A percentile compares a stretch with the other conserved stretches of the same genome.
Conservation (phyloP, 2,888 invertebrate genomes). For the Andrena marginata region DNA sequence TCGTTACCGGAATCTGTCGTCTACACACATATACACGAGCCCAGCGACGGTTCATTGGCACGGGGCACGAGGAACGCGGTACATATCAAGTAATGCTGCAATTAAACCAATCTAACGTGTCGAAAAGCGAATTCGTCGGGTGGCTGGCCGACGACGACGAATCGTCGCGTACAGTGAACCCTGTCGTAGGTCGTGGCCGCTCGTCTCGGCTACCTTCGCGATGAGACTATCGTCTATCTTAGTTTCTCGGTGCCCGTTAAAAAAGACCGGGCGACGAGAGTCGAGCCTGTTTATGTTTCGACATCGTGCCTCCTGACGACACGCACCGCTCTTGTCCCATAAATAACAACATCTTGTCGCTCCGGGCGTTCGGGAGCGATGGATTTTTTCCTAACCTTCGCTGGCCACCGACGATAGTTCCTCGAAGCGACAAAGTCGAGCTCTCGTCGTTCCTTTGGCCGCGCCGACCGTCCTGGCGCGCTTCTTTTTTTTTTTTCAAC, state of each 20-base stretch:
- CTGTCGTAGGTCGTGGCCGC: conserved; percentile 67
- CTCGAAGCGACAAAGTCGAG: conserved; percentile 38
- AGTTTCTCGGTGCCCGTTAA: not conserved
- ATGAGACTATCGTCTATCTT: not conserved
- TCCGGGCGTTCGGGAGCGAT: conserved; percentile 46
- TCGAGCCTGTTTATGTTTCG: conserved; percentile 26
- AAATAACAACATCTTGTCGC: conserved; percentile 49
- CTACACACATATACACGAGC: conserved; percentile 37
- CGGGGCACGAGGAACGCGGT: conserved; percentile 63
- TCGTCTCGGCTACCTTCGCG: conserved; percentile 32
- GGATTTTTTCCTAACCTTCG: conserved; percentile 44
- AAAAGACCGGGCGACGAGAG: not conserved
- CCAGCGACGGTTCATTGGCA: conserved; percentile 73
- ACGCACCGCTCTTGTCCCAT: conserved; percentile 13
- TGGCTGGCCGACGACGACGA: conserved; percentile 28
- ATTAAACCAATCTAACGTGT: conserved; percentile 71
- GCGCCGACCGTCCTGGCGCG: conserved; percentile 15
- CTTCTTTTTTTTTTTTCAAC: conserved; percentile 13
- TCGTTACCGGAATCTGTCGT: conserved; percentile 58
- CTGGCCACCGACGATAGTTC: conserved; percentile 31
- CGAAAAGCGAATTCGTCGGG: conserved; percentile 63
- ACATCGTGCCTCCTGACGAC: not conserved
- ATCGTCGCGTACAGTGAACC: conserved; percentile 53
- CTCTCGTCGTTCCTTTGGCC: conserved; percentile 42
- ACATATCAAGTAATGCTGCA: conserved; percentile 65